phyloP scores from a whole-genome alignment of 2,888 invertebrate genomes.

The Crioceris asparagi region DNA sequence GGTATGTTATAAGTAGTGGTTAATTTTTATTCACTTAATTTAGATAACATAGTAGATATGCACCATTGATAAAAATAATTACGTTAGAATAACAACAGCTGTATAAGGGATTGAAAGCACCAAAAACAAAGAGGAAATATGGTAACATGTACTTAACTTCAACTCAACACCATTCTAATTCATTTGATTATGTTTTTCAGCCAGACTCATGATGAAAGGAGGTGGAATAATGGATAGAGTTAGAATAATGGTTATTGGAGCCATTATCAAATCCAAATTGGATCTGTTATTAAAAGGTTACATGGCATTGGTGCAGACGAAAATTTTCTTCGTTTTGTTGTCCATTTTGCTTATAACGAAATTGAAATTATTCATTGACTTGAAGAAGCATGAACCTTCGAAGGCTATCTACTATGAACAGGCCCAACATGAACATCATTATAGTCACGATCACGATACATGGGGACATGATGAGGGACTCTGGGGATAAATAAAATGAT shows the following conservation, averaged over 20 bases:
- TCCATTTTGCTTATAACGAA: conserved; percentile 58
- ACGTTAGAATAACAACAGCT: too few species aligned
- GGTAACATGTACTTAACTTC: too few species aligned
- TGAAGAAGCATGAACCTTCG: conserved; percentile 59
- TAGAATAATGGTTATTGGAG: conserved; percentile 56
- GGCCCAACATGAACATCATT: conserved; percentile 74
- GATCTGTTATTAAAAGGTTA: conserved; percentile 59
- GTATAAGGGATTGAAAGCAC: too few species aligned
- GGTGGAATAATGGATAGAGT: conserved; percentile 59
- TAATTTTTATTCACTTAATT: too few species aligned
- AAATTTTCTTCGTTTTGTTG: conserved; percentile 65
- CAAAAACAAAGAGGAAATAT: too few species aligned
- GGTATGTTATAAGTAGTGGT: too few species aligned
- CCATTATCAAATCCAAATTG: conserved; percentile 61
- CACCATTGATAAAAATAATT: too few species aligned
- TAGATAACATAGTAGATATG: too few species aligned
- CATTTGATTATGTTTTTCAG: too few species aligned
- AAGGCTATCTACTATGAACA: conserved; percentile 76
- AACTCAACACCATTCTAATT: too few species aligned
- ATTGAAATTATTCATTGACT: conserved; percentile 61
- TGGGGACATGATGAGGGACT: conserved; percentile 43
- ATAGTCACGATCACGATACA: conserved; percentile 48
- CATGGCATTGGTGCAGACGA: conserved; percentile 63
- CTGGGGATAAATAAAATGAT: conserved; percentile 15
- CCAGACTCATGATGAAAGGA: conserved; percentile 48